phyloP scores from a whole-genome alignment of 2,113 vertebrate species.

The Archilochus colubris region DNA sequence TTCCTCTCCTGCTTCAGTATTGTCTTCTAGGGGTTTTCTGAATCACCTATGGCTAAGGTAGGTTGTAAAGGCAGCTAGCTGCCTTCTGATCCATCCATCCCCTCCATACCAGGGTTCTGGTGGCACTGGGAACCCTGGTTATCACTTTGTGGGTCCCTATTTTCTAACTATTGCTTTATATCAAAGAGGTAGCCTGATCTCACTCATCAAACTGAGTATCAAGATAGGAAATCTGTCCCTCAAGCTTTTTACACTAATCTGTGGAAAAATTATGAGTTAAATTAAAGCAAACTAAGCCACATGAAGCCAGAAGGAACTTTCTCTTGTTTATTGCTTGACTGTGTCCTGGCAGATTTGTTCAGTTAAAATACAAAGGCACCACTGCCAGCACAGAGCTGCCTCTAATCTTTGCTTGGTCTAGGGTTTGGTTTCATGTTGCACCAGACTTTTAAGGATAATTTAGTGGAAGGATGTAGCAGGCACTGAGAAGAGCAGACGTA shows the following conservation, averaged over 20 bases:
- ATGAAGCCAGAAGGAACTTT: not conserved
- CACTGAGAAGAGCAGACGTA: not conserved
- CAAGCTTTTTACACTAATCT: not conserved
- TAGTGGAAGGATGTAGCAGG: not conserved
- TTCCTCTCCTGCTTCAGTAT: not conserved
- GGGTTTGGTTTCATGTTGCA: accelerated
- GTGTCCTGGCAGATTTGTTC: accelerated
- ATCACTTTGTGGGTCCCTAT: accelerated
- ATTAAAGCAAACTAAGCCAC: not conserved
- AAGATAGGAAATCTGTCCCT: too few relatives aligned
- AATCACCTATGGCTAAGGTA: not conserved
- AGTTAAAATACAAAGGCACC: accelerated
- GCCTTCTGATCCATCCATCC: not conserved
- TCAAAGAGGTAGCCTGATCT: not conserved
- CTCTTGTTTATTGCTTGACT: not conserved
- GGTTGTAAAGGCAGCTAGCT: not conserved
- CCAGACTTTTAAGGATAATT: not conserved
- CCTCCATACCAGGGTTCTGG: not conserved
- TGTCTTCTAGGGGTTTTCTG: not conserved
- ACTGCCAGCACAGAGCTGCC: not conserved
- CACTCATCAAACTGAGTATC: not conserved
- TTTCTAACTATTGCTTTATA: not conserved
- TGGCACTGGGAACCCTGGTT: not conserved
- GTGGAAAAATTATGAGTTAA: not conserved
- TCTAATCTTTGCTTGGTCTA: not conserved